phyloP scores from a whole-genome alignment of 2,888 invertebrate species.

The Pyrocoelia pectoralis region DNA sequence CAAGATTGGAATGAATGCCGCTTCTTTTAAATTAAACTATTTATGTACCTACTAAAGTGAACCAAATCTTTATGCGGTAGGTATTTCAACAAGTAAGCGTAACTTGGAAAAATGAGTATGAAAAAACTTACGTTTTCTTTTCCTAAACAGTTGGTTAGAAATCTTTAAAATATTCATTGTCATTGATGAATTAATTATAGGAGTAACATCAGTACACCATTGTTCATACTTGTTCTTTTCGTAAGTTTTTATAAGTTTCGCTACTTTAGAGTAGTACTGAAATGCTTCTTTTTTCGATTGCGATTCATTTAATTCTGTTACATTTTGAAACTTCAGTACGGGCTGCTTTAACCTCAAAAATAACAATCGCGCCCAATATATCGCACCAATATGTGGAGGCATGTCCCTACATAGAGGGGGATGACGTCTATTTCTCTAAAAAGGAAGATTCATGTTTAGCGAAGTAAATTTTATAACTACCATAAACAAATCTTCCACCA shows the following conservation, averaged over 20 bases:
- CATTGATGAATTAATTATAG: conserved; percentile 72
- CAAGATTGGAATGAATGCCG: too few species aligned
- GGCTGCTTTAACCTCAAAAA: conserved; percentile 82
- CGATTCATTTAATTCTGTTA: conserved; percentile 76
- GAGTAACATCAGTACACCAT: conserved; percentile 73
- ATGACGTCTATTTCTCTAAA: conserved; percentile 66
- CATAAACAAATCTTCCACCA: conserved; percentile 74
- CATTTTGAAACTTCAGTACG: conserved; percentile 79
- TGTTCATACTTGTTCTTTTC: conserved; percentile 76
- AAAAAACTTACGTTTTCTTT: conserved; percentile 14
- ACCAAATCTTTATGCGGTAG: too few species aligned
- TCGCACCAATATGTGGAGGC: conserved; percentile 82
- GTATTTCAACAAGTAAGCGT: too few species aligned
- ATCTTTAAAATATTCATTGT: conserved; percentile 73
- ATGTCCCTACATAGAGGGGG: conserved; percentile 79
- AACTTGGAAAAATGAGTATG: too few species aligned
- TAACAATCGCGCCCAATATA: conserved; percentile 85
- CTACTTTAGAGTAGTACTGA: conserved; percentile 78
- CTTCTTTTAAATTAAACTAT: too few species aligned
- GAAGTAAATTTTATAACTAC: conserved; percentile 56
- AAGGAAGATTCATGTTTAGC: conserved; percentile 13
- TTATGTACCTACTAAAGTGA: too few species aligned
- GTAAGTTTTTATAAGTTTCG: conserved; percentile 77
- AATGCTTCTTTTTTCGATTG: conserved; percentile 79
- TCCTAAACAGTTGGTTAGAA: conserved; percentile 17